These are phyloP conservation scores for Anthopleura xanthogrammica DNA, from an alignment of 92 coral and sea anemone genomes.

Conservation along the genomic window DNA sequence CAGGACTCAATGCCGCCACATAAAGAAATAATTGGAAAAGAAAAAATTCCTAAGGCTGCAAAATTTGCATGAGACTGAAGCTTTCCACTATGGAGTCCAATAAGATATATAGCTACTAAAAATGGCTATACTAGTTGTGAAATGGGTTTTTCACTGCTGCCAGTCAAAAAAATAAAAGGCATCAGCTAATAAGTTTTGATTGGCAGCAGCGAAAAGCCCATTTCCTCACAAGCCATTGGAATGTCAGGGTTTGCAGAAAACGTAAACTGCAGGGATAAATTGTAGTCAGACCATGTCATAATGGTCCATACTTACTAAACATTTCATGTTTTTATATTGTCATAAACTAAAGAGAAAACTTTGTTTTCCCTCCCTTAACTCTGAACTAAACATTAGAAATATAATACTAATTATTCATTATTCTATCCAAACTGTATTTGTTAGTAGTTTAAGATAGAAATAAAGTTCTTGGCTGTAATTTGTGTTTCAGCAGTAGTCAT, in stretches of 20 bases:
- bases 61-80: neutral
- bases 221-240: neutral
- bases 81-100: constrained; percentile 4
- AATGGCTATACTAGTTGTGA: neutral
- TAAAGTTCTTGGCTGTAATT: neutral
- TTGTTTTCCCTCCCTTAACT: neutral
- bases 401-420: constrained; percentile 12
- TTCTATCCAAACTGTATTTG: neutral
- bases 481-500: constrained; percentile 1
- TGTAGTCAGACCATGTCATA: too few species aligned
- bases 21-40: too few species aligned
- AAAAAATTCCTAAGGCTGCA: too few species aligned
- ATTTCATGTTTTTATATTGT: too few species aligned
- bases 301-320: too few species aligned
- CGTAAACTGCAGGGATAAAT: neutral
- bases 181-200: neutral
- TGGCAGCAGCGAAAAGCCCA: neutral
- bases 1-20: too few species aligned
- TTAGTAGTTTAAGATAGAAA: too few species aligned
- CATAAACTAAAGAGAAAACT: too few species aligned
- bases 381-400: constrained; percentile 13
- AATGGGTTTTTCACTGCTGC: constrained; percentile 3
- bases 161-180: neutral
- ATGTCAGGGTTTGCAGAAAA: constrained; percentile 5
- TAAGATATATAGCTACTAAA: neutral